Evolutionary conservation across 2,113 vertebrate species (phyloP), one percentile per base, ranked within the genome.

Genomic region (Dolichallabes microphthalmus): DNA sequence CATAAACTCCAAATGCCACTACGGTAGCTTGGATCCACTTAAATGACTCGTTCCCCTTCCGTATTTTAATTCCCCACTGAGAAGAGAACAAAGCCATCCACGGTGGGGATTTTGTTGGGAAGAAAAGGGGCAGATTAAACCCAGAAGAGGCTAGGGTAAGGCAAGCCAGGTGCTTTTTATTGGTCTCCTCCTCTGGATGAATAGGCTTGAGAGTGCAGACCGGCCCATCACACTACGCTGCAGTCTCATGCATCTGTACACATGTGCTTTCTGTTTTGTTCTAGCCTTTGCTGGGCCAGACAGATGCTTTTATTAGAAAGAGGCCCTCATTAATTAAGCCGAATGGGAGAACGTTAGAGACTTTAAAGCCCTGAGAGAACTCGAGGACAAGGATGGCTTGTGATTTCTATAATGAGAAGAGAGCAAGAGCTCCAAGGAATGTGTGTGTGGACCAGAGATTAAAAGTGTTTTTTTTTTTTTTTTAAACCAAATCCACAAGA

Each of bases 161-260:
- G 80, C 85, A 20, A 39, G 58, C 87, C 89, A 90, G 88, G 89
- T 89, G 90, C 87, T 82, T 88, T 85, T 87, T 81, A 77, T 84
- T 89, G 68, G 57, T 35, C 80, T 69, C 15, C 58, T 80, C 12
- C 61, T 69, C 35, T 71, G 81, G 20, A 80, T 55, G 66, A 86
- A 86, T 74, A 64, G 85, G 58, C 30, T 32, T 19, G 60, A 58
- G 57, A 82, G 60, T n/a, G 50, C 50, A 45, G 55, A 63, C 71
- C 82, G 45, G 83, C 55, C 71, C 82, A 55, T 76, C 45, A 61
- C 69, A 75, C 55, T 61, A 76, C 8, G 22, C 30, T 15, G 14
- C 60, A 17, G 30, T 53, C 32, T 80, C 63, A 79, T 86, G 74
- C 61, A 80, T 45, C 58, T 58, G 77, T 64, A 66, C 60, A 84